Evolutionary conservation across 2,797 vertebrate genomes (phyloP), one percentile per base, ranked within the genome.

Genomic region (Saxicola maurus): DNA sequence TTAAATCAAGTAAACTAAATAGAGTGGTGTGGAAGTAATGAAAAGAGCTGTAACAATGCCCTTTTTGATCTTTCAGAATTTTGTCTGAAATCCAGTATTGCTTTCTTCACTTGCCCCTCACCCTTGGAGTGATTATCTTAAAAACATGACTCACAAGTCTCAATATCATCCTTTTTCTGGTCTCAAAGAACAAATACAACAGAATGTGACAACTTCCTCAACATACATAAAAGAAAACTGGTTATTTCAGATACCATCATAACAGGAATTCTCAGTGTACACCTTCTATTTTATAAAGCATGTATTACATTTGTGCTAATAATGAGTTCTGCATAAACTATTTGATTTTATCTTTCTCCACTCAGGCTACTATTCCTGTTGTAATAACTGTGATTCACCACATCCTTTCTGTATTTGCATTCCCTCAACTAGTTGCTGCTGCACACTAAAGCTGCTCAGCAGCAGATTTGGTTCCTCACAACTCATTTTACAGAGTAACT

Each of bases 161-260:
- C 77, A 96, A 78, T 17, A 81, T 73, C 17, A 67, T 31, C 10
- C 30, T 90, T 82, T 71, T 79, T 71, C 42, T 81, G 45, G 89
- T 61, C 76, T 74, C 69, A 21, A 86, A 91, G 79, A 94, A 77
- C 30, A 86, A 88, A 91, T 45, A 75, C n/a, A 89, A 42, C 60
- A 87, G 38, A 92, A 71, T 53, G 46, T 65, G 79, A 82, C 60
- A 93, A 84, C 25, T 49, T 74, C 71, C 59, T 79, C 64, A 68
- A 86, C 52, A 82, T n/a, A 60, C 24, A 73, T 87, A 74, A 85
- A 61, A 86, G 69, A 77, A 69, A 95, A 85, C 12, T 14, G 18
- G 21, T 91, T 93, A 90, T 79, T 95, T 94, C 74, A 65, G 46
- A 73, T 64, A 86, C 46, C 16, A 90, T 91, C 71, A 85, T 80